These are phyloP conservation scores for Pangasianodon hypophthalmus DNA, from an alignment of 2,113 vertebrate species.

Conservation along the genomic window DNA sequence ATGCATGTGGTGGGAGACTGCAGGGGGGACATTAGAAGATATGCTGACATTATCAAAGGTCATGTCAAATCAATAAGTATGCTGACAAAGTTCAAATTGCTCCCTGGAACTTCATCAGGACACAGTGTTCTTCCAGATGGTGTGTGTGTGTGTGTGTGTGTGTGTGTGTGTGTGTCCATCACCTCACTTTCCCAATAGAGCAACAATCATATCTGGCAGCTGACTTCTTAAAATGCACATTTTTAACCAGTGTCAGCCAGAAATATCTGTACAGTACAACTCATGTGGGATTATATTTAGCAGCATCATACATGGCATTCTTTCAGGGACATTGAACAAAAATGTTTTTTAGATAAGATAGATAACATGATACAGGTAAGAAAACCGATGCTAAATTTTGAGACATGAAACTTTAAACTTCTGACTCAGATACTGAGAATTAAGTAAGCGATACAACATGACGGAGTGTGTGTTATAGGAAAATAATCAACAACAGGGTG, in stretches of 20 bases:
- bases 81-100: slow-evolving; percentile 54
- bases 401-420: not conserved
- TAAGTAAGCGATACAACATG: not conserved
- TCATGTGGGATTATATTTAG: not conserved
- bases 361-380: not conserved
- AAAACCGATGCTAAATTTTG: not conserved
- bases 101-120: slow-evolving; percentile 48
- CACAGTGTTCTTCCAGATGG: slow-evolving; percentile 45
- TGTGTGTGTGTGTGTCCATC: slow-evolving; percentile 30
- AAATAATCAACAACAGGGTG: not conserved
- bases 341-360: not conserved
- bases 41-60: slow-evolving; percentile 57
- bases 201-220: slow-evolving; percentile 48
- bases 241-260: not conserved
- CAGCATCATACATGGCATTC: not conserved
- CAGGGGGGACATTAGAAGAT: slow-evolving; percentile 36
- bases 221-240: slow-evolving; percentile 49
- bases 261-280: not conserved
- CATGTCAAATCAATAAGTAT: slow-evolving; percentile 56
- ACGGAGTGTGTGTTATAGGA: not conserved
- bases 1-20: slow-evolving; percentile 21
- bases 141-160: slow-evolving; percentile 38
- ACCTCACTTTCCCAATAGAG: slow-evolving; percentile 5
- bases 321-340: not conserved
- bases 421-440: not conserved